Conservation (phyloP, 2,888 invertebrate genomes). For the Listrodromus nycthemerus region DNA sequence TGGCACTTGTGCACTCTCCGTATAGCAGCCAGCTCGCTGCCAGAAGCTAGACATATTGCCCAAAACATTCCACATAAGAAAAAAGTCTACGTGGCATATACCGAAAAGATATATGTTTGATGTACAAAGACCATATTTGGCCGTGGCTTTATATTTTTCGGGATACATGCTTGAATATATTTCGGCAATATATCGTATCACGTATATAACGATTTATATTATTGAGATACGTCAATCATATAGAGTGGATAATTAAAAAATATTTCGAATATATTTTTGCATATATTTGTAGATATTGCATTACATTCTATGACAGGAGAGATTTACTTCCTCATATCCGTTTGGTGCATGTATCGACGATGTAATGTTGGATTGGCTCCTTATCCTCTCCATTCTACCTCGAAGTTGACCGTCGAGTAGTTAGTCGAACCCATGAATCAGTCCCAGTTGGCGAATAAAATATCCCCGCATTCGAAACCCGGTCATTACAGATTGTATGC, state of each 20-base stretch:
- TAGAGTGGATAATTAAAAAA: background rate
- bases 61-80: background rate
- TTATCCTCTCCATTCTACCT: background rate
- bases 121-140: background rate
- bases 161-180: background rate
- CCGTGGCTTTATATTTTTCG: background rate
- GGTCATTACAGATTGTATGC: background rate
- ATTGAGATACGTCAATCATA: background rate
- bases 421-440: slow-evolving; percentile 61
- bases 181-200: background rate
- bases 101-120: background rate
- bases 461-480: slow-evolving; percentile 41
- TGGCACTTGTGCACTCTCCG: slow-evolving; percentile 28
- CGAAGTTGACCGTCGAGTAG: slow-evolving; percentile 24
- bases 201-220: background rate
- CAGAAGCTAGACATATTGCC: slow-evolving; percentile 19
- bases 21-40: slow-evolving; percentile 17
- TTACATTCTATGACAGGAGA: background rate
- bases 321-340: background rate
- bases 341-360: background rate
- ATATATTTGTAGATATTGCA: background rate
- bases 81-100: background rate
- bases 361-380: background rate
- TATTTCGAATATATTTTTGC: background rate
- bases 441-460: slow-evolving; percentile 51